Evolutionary conservation across 2,113 vertebrate genomes (phyloP), one percentile per base, ranked within the genome.

Genomic region (Eretmochelys imbricata): DNA sequence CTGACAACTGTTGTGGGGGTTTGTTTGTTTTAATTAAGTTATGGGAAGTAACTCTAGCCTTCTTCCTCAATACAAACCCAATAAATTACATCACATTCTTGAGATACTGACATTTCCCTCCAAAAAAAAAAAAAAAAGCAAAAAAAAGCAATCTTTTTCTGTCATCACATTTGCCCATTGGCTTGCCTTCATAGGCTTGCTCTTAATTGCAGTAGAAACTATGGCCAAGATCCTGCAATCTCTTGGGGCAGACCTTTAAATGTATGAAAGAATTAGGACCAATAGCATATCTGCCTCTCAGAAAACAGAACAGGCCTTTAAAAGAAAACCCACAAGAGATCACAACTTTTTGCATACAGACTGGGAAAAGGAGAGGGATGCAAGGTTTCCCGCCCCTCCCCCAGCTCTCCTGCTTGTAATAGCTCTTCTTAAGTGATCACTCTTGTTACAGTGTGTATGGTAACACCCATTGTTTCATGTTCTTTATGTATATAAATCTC

Each of bases 291-390:
- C 46, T 42, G 55, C 76, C 54, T 82, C 80, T 48, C 2, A 6
- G 20, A 11, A 79, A 10, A 82, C 5, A 62, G 1, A 31, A 20
- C 1, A 57, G n/a, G 84, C 65, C 11, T 62, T 2, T 6, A 14
- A 19, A 57, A 50, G 31, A 49, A 48, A 29, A 27, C 57, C 27
- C 25, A 59, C 57, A 31, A 29, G 57, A 69, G 35, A n/a, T 69
- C n/a, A 72, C 84, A 49, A 29, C 10, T 42, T 62, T 89, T 84
- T 82, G 9, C 72, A 92, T 29, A 86, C 31, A 91, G 85, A 50
- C 19, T n/a, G 29, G 29, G 12, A 1, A 1, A 2, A 1, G 5
- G 69, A 42, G 16, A 51, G 35, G 10, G 75, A 42, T 42, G 42
- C 42, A 42, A 42, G 42, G 42, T 42, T 42, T 42, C 42, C 42